A percentile compares a stretch with the other conserved stretches of the same genome.
phyloP scores from a whole-genome alignment of 2,797 vertebrate genomes.

The Microtus agrestis region DNA sequence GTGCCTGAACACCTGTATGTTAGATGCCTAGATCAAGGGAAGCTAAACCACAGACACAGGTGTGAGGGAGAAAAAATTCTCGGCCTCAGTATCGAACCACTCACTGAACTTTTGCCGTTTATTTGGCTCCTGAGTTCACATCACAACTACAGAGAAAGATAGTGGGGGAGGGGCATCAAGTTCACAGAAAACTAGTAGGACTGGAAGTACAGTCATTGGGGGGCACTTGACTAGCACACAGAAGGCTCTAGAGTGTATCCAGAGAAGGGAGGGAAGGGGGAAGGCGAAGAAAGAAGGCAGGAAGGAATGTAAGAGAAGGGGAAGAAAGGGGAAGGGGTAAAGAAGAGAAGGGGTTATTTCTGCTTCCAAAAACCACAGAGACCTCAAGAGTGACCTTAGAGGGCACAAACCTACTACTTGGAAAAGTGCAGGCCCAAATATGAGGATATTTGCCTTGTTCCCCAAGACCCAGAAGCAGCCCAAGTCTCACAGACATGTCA shows the following conservation, averaged over 20 bases:
- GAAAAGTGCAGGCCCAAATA: not conserved
- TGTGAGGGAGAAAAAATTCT: slow-evolving; percentile 49
- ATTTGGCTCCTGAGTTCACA: not conserved
- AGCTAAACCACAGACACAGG: not conserved
- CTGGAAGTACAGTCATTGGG: no score
- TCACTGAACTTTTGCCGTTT: not conserved
- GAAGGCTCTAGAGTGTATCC: not conserved
- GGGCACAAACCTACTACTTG: not conserved
- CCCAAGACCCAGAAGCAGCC: not conserved
- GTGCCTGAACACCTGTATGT: slow-evolving; percentile 12
- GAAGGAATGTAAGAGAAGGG: no score
- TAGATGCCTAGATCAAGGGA: not conserved
- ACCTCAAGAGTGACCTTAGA: not conserved
- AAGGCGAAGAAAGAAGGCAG: not conserved
- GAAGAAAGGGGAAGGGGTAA: no score
- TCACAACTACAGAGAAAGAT: not conserved
- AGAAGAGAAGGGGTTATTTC: not conserved
- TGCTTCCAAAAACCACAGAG: not conserved
- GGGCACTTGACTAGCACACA: not conserved
- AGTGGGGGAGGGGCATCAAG: no score
- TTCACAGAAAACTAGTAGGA: not conserved
- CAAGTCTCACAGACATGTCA: not conserved
- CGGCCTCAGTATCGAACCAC: not conserved
- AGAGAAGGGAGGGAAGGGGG: not conserved
- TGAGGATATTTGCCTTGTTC: not conserved